phyloP scores from a whole-genome alignment of 2,888 invertebrate genomes.

The Barypeithes pellucidus region DNA sequence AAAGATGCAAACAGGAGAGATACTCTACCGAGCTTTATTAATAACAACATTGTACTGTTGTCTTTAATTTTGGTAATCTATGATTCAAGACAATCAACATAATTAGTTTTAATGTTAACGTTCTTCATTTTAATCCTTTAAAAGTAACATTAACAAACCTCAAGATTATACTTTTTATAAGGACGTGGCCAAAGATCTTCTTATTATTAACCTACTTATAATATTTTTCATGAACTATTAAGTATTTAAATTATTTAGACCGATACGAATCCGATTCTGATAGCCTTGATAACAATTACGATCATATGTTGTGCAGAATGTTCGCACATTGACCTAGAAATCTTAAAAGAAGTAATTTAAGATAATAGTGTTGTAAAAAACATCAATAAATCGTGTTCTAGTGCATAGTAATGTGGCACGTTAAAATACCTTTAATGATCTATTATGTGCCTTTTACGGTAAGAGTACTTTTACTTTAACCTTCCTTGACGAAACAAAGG shows the following conservation, averaged over 20 bases:
- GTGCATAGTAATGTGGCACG: constrained; percentile 20
- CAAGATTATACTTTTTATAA: no score
- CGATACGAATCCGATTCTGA: background rate
- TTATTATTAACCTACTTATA: background rate
- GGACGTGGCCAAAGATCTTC: no score
- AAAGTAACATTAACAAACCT: no score
- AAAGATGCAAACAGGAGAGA: no score
- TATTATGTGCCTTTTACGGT: constrained; percentile 30
- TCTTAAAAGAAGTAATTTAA: constrained; percentile 20
- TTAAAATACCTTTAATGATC: constrained; percentile 23
- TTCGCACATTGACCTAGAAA: constrained; percentile 30
- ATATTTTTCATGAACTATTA: background rate
- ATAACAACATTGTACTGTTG: no score
- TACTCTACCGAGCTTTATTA: no score
- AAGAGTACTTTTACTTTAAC: constrained; percentile 20
- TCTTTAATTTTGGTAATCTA: no score
- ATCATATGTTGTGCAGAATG: background rate
- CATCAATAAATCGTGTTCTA: constrained; percentile 31
- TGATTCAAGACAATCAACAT: no score
- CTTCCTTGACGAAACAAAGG: constrained; percentile 30
- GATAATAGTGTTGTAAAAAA: constrained; percentile 3
- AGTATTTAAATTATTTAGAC: constrained; percentile 1
- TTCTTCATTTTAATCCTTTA: no score
- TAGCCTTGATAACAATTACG: background rate
- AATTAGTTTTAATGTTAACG: no score